A percentile compares a stretch with the other conserved stretches of the same genome.
Conservation (phyloP, 2,888 invertebrate species). For the Habroteleia sp. region DNA sequence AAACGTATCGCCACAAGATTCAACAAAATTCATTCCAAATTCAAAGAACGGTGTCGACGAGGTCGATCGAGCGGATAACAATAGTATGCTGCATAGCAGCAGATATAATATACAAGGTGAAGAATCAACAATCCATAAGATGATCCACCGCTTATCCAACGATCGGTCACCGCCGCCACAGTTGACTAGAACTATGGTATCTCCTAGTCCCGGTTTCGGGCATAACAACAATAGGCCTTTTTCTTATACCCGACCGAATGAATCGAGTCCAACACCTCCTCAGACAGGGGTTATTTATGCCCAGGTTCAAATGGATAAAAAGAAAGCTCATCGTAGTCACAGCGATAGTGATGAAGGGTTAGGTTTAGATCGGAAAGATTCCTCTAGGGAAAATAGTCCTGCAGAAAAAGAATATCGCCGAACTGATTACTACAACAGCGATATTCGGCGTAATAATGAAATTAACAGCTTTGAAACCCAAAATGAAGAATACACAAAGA, state of each 20-base stretch:
- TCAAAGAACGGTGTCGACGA: conserved; percentile 67
- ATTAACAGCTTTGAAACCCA: conserved; percentile 73
- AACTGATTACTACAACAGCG: conserved; percentile 73
- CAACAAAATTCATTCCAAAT: conserved; percentile 55
- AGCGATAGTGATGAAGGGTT: conserved; percentile 91
- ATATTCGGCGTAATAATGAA: conserved; percentile 75
- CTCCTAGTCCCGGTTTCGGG: conserved; percentile 84
- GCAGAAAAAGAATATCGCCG: conserved; percentile 77
- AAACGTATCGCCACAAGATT: conserved; percentile 31
- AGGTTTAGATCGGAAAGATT: conserved; percentile 84
- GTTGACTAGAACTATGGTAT: conserved; percentile 83
- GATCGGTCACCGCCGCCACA: conserved; percentile 87
- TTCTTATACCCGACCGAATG: conserved; percentile 87
- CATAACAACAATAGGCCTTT: conserved; percentile 90
- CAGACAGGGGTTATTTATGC: conserved; percentile 88
- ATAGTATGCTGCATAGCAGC: conserved; percentile 77
- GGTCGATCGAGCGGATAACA: conserved; percentile 66
- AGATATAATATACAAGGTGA: conserved; percentile 73
- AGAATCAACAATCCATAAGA: conserved; percentile 86
- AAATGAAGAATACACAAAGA: conserved; percentile 69
- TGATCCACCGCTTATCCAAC: conserved; percentile 88
- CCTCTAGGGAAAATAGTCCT: conserved; percentile 78
- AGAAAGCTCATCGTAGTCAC: conserved; percentile 82
- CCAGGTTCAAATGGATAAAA: conserved; percentile 84
- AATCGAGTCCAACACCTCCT: conserved; percentile 82